Conservation (phyloP, 2,888 invertebrate species). For the Aphodius sticticus region DNA sequence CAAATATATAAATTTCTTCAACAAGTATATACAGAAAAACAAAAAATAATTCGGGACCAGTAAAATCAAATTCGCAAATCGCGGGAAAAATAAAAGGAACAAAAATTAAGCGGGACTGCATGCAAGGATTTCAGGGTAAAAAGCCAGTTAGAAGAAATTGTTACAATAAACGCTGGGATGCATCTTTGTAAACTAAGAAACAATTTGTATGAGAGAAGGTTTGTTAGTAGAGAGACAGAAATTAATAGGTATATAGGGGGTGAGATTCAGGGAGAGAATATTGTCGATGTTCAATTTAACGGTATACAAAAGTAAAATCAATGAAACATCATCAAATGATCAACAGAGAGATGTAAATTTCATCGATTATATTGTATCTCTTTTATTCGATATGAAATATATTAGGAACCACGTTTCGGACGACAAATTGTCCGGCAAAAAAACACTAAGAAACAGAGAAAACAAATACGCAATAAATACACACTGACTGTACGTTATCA, state of each 20-base stretch:
- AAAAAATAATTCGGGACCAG: conserved; percentile 48
- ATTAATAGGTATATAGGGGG: conserved; percentile 5
- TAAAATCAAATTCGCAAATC: conserved; percentile 56
- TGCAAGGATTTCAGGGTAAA: conserved; percentile 24
- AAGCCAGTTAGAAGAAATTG: conserved; percentile 29
- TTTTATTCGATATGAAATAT: conserved; percentile 59
- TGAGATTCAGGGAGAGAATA: conserved; percentile 37
- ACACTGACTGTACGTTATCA: conserved; percentile 56
- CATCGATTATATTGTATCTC: background rate
- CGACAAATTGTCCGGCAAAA: conserved; percentile 52
- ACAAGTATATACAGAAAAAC: conserved; percentile 41
- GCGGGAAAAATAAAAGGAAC: conserved; percentile 40
- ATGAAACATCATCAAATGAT: conserved; percentile 22
- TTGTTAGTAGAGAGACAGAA: conserved; percentile 50
- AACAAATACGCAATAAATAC: conserved; percentile 55
- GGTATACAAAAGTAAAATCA: conserved; percentile 45
- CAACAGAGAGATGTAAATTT: background rate
- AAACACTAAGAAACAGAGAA: conserved; percentile 33
- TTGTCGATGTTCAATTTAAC: conserved; percentile 17
- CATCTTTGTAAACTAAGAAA: conserved; percentile 53
- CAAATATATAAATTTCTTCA: conserved; percentile 39
- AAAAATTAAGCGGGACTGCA: conserved; percentile 33
- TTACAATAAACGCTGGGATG: conserved; percentile 43
- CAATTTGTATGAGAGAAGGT: conserved; percentile 26
- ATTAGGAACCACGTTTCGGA: conserved; percentile 60